Conservation (phyloP, 2,113 vertebrate genomes). For the Stegastes partitus region DNA sequence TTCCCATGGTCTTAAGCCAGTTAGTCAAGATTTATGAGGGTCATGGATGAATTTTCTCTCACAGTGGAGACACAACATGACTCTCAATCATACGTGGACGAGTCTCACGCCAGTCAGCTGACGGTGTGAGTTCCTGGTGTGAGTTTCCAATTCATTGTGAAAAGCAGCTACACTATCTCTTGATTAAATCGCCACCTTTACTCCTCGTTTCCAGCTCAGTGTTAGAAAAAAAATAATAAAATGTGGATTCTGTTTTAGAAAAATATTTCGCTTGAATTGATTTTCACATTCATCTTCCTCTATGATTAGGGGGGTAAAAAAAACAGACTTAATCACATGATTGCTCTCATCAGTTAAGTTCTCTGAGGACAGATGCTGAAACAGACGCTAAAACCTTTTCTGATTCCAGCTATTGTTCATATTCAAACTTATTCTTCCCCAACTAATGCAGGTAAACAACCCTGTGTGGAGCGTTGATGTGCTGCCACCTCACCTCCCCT, state of each 20-base stretch:
- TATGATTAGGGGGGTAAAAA: background rate
- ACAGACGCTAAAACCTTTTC: background rate
- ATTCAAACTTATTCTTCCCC: background rate
- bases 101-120: background rate
- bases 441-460: slow-evolving; percentile 33
- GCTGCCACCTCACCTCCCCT: slow-evolving; percentile 31
- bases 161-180: slow-evolving; percentile 32
- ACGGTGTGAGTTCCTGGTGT: background rate
- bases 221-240: background rate
- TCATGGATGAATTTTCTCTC: slow-evolving; percentile 6
- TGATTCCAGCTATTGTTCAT: background rate
- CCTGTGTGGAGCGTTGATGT: slow-evolving; percentile 6
- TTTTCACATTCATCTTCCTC: background rate
- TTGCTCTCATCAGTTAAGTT: background rate
- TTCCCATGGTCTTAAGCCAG: background rate
- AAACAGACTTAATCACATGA: background rate
- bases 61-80: background rate
- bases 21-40: background rate
- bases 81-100: background rate
- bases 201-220: background rate
- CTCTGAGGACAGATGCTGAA: background rate
- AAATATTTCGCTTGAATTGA: background rate
- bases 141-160: slow-evolving; percentile 12
- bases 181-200: slow-evolving; percentile 42
- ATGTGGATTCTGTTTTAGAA: background rate